Evolutionary conservation across 2,888 invertebrate species (phyloP), one percentile per base, ranked within the genome.

Genomic region (Melangyna quadrimaculata): DNA sequence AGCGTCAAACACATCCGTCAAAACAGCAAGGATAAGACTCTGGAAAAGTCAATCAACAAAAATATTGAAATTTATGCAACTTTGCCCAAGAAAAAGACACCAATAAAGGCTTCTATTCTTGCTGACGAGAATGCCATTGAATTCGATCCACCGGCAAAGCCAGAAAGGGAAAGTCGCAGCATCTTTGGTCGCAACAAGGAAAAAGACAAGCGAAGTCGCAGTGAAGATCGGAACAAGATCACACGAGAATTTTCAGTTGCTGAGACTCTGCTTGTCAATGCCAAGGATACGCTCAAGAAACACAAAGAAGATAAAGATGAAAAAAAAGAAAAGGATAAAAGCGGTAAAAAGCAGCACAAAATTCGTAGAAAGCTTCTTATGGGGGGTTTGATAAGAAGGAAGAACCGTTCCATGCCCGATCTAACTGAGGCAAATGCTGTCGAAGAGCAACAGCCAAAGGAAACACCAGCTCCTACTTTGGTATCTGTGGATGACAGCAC

Each of bases 11-110:
- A 97, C 90, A 95, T 95, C n/a, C 93, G 96, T 0, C 96, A 96
- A 87, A 95, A 94, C 89, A 95, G 95, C 51, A 93, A 94, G 87
- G 95, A 95, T 87, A 95, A 95, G 90, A 93, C 94, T 0, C 92
- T 94, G 89, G 80, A 93, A 91, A 90, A 93, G 93, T 74, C 88
- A 88, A 8, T 92, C 89, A 88, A 89, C 24, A 95, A 95, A 89
- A 97, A 94, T 87, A 97, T 97, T 78, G 97, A 97, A 93, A 97
- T 98, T 87, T 98, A 98, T 90, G 98, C 97, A 0, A 98, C 98
- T 0, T 91, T 98, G 35, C 98, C 98, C 1, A 97, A 97, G 91
- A 97, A 96, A 92, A 97, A 97, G 89, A 95, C 95, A 53, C 94
- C 94, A 0, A 91, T 95, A 0, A 95, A 96, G 88, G 93, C 94